These are phyloP conservation scores for Eolophus roseicapilla DNA, from an alignment of 2,113 vertebrate species.

Conservation along the genomic window DNA sequence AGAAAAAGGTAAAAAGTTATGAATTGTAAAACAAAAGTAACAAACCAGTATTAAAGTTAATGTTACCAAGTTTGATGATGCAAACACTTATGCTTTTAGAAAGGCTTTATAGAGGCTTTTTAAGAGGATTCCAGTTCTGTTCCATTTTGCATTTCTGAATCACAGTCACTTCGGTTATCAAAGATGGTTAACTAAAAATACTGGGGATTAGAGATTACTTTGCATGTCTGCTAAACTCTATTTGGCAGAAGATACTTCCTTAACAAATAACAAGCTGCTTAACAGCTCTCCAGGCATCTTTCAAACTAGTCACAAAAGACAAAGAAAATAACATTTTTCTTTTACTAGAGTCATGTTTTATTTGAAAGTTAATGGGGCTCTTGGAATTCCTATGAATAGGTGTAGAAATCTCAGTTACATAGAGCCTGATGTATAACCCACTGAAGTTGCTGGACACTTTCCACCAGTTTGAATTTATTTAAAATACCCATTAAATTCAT, in stretches of 20 bases:
- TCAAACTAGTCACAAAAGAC: not conserved
- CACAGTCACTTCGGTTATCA: not conserved
- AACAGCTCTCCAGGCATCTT: not conserved
- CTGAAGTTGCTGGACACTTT: not conserved
- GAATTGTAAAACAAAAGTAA: not conserved
- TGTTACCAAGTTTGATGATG: not conserved
- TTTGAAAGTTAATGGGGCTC: not conserved
- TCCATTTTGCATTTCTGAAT: not conserved
- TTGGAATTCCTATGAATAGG: not conserved
- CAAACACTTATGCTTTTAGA: not conserved
- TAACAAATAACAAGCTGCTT: not conserved
- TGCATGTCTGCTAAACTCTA: not conserved
- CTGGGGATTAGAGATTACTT: not conserved
- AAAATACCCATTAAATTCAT: not conserved
- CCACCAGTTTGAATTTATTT: not conserved
- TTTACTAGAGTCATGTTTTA: not conserved
- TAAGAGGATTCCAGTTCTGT: not conserved
- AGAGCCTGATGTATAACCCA: not conserved
- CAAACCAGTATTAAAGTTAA: not conserved
- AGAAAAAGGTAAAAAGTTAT: not conserved
- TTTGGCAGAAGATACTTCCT: not conserved
- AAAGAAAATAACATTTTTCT: not conserved
- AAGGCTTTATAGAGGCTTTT: not conserved
- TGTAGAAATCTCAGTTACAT: not conserved
- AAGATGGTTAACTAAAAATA: not conserved